Conservation (phyloP, 2,797 vertebrate genomes). For the Pseudochirops cupreus region DNA sequence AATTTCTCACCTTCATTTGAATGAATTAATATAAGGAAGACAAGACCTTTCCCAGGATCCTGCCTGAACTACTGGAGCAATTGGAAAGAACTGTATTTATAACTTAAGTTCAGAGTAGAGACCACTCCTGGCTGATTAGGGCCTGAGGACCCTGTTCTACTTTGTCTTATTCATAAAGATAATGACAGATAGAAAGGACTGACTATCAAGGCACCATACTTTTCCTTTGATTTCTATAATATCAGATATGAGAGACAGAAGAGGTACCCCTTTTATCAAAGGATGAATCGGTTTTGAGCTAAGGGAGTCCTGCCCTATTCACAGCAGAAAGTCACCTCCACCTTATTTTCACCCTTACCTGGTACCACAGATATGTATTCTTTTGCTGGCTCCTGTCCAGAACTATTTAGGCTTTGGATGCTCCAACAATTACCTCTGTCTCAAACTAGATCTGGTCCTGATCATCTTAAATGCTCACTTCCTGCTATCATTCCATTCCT, state of each 20-base stretch:
- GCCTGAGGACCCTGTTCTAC: not conserved
- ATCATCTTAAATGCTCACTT: not conserved
- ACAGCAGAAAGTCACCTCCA: not conserved
- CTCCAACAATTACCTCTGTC: not conserved
- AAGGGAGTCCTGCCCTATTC: not conserved
- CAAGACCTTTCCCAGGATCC: not conserved
- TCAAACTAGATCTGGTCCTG: not conserved
- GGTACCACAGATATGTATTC: not conserved
- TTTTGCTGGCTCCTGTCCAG: not conserved
- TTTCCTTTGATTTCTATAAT: not conserved
- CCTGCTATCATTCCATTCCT: not conserved
- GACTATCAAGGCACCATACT: not conserved
- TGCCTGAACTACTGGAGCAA: not conserved
- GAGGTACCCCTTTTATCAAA: not conserved
- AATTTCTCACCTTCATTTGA: fast-evolving
- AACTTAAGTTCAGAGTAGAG: not conserved
- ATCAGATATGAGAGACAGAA: not conserved
- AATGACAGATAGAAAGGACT: not conserved
- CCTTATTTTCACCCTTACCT: not conserved
- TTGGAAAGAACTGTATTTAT: not conserved
- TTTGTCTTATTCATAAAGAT: not conserved
- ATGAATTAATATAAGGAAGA: not conserved
- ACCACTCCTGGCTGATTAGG: not conserved
- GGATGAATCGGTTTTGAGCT: not conserved
- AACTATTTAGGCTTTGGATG: not conserved